Conservation (phyloP, 2,113 vertebrate species). For the Lathamus discolor region DNA sequence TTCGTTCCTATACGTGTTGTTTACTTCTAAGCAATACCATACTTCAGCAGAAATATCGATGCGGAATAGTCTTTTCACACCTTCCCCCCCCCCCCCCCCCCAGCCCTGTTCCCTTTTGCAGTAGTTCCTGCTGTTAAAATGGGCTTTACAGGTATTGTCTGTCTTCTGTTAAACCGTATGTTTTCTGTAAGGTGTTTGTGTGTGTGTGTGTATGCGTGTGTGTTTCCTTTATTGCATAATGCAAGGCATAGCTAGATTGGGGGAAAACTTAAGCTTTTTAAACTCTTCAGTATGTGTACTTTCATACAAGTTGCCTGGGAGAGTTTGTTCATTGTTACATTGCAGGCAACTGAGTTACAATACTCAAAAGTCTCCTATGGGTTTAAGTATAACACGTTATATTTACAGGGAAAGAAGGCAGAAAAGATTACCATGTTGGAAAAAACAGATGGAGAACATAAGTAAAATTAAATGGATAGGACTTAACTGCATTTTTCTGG, state of each 20-base stretch:
- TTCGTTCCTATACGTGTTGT: neutral
- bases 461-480: neutral
- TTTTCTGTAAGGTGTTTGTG: neutral
- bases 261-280: neutral
- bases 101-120: neutral
- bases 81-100: neutral
- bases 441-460: neutral
- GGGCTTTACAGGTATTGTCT: slow-evolving; percentile 43
- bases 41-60: neutral
- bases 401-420: slow-evolving; percentile 14
- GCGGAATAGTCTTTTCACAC: slow-evolving; percentile 2
- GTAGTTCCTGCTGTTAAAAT: slow-evolving; percentile 38
- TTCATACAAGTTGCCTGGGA: slow-evolving; percentile 14
- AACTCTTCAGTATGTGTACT: neutral
- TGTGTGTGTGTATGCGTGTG: neutral
- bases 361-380: neutral
- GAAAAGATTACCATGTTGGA: neutral
- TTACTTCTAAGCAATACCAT: slow-evolving; percentile 18
- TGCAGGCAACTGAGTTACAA: slow-evolving; percentile 6
- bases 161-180: neutral
- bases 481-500: neutral
- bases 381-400: neutral
- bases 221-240: neutral
- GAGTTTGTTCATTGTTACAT: slow-evolving; percentile 9
- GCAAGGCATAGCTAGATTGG: neutral